phyloP scores from a whole-genome alignment of 2,797 vertebrate species.

The Bovichtus diacanthus region DNA sequence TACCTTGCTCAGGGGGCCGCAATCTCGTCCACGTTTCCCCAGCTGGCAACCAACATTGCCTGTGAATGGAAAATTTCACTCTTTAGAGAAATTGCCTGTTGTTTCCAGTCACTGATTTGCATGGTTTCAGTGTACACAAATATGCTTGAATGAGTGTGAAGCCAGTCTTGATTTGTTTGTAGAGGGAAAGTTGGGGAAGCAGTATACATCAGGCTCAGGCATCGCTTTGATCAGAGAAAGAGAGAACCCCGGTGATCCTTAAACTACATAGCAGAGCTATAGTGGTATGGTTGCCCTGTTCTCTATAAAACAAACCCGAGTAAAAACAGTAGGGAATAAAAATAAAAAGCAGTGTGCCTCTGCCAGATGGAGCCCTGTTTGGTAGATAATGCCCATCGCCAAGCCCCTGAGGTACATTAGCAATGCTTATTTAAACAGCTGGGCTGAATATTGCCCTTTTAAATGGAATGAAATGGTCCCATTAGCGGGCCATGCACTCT shows the following conservation, averaged over 20 bases:
- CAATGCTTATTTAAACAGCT: conserved; percentile 81
- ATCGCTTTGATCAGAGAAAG: conserved; percentile 25
- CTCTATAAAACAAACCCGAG: conserved; percentile 62
- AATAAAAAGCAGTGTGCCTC: conserved; percentile 56
- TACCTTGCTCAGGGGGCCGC: conserved; percentile 53
- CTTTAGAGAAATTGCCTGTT: conserved; percentile 53
- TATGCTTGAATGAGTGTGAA: conserved; percentile 28
- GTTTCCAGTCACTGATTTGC: conserved; percentile 48
- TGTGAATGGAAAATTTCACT: conserved; percentile 53
- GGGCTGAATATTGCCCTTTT: conserved; percentile 78
- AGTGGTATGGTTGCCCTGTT: conserved; percentile 21
- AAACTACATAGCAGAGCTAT: conserved; percentile 34
- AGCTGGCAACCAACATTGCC: conserved; percentile 52
- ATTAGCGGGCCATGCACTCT: conserved; percentile 68
- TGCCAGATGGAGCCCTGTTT: conserved; percentile 71
- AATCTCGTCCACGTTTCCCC: conserved; percentile 42
- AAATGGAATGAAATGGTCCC: conserved; percentile 79
- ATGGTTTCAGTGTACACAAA: conserved; percentile 42
- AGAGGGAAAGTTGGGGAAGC: conserved; percentile 18
- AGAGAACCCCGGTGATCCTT: conserved; percentile 32
- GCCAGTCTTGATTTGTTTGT: conserved; percentile 39
- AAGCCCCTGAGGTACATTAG: conserved; percentile 75
- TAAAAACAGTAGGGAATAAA: conserved; percentile 58
- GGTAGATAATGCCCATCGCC: conserved; percentile 70
- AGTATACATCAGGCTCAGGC: conserved; percentile 20